Base-by-base conservation (phyloP, 2,888 invertebrate genomes). In the Xanthorhoe designata region DNA sequence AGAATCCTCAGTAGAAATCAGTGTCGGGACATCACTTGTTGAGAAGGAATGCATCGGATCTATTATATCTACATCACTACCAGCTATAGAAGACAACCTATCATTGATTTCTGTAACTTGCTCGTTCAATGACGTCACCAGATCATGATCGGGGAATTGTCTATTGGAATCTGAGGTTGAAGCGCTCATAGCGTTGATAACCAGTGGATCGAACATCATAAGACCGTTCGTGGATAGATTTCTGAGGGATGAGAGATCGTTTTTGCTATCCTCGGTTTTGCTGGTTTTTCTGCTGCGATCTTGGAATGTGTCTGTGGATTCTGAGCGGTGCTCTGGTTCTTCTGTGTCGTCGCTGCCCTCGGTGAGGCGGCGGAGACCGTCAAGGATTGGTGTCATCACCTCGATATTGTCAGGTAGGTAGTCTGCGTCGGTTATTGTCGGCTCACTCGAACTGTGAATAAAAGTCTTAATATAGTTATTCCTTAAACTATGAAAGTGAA, bases 41-140 rank as follows among this genome's bases (percentile, higher is more conserved):
- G 94, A 94, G 69, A 85, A 94, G 15, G 93, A 92, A 75, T 94
- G 94, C 66, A 84, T 87, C 63, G 89, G 88, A 18, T 91, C 90
- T 29, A 88, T 71, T 8, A 89, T 87, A 15, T 91, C 93, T 0
- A 86, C 85, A 51, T 90, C 89, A 61, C 71, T 86, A 8, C 83
- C 76, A 15, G 87, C 89, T 68, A 94, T 93, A 0, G 92, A 91
- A 0, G 93, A 93, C 4, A 94, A 69, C 50, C 91, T 82, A 71
- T 94, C 94, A 5, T 91, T 92, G 59, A 94, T 94, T 77, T 94
- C 94, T 0, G 92, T 89, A 35, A 94, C 94, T 78, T 94, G 94
- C 68, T 94, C 94, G 70, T 92, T 92, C 10, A 94, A 80, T 70
- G 93, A 92, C 59, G 94, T 92, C 61, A 94, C 93, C 19, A 94